Evolutionary conservation across 2,888 invertebrate species (phyloP).

Genomic region (Tipula lateralis): DNA sequence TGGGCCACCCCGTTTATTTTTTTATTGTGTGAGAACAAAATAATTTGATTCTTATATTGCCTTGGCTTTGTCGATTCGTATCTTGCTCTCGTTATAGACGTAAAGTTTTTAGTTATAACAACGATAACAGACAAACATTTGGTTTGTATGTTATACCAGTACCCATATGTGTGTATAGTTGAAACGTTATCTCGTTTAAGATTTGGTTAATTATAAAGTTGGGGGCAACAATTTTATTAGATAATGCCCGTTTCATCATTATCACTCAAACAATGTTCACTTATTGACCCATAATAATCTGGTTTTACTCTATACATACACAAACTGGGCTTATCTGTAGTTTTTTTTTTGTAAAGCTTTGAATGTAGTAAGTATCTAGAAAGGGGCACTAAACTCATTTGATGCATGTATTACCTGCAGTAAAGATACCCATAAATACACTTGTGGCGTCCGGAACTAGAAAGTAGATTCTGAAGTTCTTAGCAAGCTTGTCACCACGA

Average conservation of each 20-base stretch:
- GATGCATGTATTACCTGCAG: neutral
- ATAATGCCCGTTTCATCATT: neutral
- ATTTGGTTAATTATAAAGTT: neutral
- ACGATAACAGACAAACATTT: neutral
- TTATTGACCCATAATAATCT: neutral
- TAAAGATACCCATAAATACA: too few relatives aligned
- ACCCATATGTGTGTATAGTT: neutral
- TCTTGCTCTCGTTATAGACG: neutral
- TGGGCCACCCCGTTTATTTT: slow-evolving; percentile 2
- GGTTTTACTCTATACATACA: neutral
- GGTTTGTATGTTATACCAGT: neutral
- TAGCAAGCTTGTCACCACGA: too few relatives aligned
- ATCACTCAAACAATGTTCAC: neutral
- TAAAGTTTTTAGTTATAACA: neutral
- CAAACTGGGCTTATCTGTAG: neutral
- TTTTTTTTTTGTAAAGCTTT: neutral
- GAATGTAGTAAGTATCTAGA: neutral
- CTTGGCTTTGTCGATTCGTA: neutral
- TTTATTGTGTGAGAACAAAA: slow-evolving; percentile 19
- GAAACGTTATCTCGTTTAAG: neutral
- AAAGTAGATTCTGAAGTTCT: too few relatives aligned
- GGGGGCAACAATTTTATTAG: slow-evolving; percentile 4
- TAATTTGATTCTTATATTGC: slow-evolving; percentile 11
- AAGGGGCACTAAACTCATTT: neutral
- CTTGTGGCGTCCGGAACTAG: too few relatives aligned